Evolutionary conservation across 2,888 invertebrate genomes (phyloP).

Genomic region (Andrena hattorfiana): DNA sequence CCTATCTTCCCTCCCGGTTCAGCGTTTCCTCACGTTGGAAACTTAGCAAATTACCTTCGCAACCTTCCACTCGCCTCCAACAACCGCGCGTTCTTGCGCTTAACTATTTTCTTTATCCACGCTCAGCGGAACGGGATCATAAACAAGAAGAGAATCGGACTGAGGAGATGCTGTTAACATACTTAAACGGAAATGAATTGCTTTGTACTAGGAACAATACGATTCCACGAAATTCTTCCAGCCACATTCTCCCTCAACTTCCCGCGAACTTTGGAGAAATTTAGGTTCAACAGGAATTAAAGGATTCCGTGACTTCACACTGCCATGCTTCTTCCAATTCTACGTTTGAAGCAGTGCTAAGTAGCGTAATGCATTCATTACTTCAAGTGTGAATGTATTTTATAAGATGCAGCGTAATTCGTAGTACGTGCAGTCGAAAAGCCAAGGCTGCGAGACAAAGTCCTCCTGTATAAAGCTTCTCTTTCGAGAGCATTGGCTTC

Average conservation of each 20-base stretch:
- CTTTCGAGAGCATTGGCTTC: too few species aligned
- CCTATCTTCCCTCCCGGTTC: slow-evolving; percentile 23
- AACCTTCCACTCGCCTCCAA: slow-evolving; percentile 27
- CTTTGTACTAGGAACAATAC: slow-evolving; percentile 29
- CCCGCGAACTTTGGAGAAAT: not conserved
- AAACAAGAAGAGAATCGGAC: slow-evolving; percentile 31
- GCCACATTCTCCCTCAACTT: not conserved
- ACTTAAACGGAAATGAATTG: slow-evolving; percentile 51
- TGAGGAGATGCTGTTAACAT: slow-evolving; percentile 24
- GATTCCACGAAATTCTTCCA: slow-evolving; percentile 12
- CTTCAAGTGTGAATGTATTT: not conserved
- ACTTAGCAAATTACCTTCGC: slow-evolving; percentile 48
- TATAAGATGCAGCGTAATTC: too few species aligned
- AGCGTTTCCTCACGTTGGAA: slow-evolving; percentile 35
- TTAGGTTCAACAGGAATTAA: slow-evolving; percentile 28
- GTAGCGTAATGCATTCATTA: too few species aligned
- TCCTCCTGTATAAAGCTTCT: too few species aligned
- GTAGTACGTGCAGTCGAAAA: too few species aligned
- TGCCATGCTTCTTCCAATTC: too few species aligned
- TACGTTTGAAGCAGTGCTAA: too few species aligned
- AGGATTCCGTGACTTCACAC: slow-evolving; percentile 18
- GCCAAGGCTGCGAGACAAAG: too few species aligned
- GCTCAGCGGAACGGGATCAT: slow-evolving; percentile 13
- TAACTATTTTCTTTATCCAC: slow-evolving; percentile 38
- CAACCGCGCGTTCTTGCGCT: slow-evolving; percentile 22